Conservation (phyloP, 2,888 invertebrate genomes). For the Macropis europaea region DNA sequence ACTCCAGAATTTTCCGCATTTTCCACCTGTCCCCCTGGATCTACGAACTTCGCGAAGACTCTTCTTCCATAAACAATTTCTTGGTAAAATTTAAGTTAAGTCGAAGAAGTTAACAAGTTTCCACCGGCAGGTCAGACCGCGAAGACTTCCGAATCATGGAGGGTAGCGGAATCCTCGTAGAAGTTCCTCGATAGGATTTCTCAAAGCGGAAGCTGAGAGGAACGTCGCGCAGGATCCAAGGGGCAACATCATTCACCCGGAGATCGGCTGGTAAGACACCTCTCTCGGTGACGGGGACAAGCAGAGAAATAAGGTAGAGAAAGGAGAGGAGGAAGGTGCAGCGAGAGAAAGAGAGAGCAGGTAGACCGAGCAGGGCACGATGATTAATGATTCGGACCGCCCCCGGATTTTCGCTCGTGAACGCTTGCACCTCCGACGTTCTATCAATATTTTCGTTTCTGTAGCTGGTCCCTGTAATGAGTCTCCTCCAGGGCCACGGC, state of each 20-base stretch:
- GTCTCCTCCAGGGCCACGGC: conserved; percentile 11
- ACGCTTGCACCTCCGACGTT: conserved; percentile 46
- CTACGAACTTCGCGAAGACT: too few relatives aligned
- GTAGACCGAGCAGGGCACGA: conserved; percentile 14
- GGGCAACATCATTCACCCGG: conserved; percentile 59
- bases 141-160: neutral
- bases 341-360: neutral
- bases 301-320: neutral
- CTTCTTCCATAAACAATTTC: too few relatives aligned
- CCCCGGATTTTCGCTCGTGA: conserved; percentile 46
- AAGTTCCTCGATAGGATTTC: conserved; percentile 47
- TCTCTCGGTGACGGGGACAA: conserved; percentile 14
- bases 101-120: conserved; percentile 50
- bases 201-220: conserved; percentile 21
- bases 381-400: conserved; percentile 58
- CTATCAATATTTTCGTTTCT: conserved; percentile 45
- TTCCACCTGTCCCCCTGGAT: too few relatives aligned
- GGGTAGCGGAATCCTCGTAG: conserved; percentile 44
- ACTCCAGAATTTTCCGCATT: too few relatives aligned
- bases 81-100: too few relatives aligned
- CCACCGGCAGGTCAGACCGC: conserved; percentile 18
- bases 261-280: conserved; percentile 57
- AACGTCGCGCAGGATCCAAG: conserved; percentile 62
- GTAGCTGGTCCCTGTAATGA: conserved; percentile 14
- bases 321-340: neutral